Conservation (phyloP, 53 echinoderm and acorn worm genomes). For the Antedon mediterranea region DNA sequence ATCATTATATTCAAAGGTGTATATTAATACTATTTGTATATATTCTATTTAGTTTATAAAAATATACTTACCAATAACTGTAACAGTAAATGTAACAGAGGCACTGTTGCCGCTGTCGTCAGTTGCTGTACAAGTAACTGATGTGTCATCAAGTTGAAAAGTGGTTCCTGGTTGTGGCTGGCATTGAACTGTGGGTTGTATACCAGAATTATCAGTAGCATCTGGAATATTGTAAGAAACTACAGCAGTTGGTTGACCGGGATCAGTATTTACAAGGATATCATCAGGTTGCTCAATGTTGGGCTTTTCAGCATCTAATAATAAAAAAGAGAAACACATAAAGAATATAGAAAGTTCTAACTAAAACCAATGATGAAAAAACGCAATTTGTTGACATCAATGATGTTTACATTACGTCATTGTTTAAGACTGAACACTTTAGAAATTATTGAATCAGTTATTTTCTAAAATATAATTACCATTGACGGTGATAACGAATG, state of each 20-base stretch:
- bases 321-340: too few relatives aligned
- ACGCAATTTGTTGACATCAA: too few relatives aligned
- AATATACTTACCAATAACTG: constrained; percentile 16
- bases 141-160: constrained; percentile 3
- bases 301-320: neutral
- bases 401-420: too few relatives aligned
- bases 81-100: constrained; percentile 7
- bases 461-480: neutral
- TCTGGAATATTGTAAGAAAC: neutral
- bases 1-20: too few relatives aligned
- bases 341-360: too few relatives aligned
- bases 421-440: too few relatives aligned
- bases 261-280: neutral
- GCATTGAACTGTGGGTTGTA: neutral
- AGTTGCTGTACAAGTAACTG: neutral
- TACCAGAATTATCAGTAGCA: constrained; percentile 10
- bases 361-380: too few relatives aligned
- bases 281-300: neutral
- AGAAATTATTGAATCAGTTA: too few relatives aligned
- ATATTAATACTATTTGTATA: too few relatives aligned
- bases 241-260: constrained; percentile 3
- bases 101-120: constrained; percentile 2
- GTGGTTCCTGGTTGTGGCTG: constrained; percentile 2
- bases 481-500: neutral
- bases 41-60: too few relatives aligned